Evolutionary conservation across 92 coral and sea anemone genomes (phyloP).

Genomic region (Bergia sp.): DNA sequence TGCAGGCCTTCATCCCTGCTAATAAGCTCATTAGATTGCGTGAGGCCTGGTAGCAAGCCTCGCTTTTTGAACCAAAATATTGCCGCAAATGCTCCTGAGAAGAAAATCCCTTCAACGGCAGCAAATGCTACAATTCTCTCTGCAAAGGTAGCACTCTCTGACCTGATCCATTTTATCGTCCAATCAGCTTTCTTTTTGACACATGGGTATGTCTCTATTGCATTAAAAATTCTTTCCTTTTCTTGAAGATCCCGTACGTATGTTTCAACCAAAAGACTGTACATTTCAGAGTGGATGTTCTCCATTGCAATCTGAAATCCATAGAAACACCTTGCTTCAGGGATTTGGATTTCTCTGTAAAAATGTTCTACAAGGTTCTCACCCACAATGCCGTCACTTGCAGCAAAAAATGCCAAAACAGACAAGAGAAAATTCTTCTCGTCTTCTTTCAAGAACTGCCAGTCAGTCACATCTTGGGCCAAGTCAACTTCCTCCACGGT

Average conservation of each 20-base stretch:
- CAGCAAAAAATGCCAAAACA: conserved; percentile 82
- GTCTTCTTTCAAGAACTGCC: conserved; percentile 50
- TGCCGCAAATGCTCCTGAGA: conserved; percentile 85
- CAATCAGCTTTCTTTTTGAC: conserved; percentile 76
- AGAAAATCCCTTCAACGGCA: conserved; percentile 84
- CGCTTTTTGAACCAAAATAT: conserved; percentile 83
- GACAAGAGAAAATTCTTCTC: conserved; percentile 69
- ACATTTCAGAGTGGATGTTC: conserved; percentile 85
- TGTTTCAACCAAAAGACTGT: conserved; percentile 75
- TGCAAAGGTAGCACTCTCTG: conserved; percentile 67
- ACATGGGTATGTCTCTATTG: conserved; percentile 77
- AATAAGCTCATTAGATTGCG: conserved; percentile 78
- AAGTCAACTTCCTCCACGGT: conserved; percentile 83
- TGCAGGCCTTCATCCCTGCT: conserved; percentile 86
- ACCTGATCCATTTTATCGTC: conserved; percentile 74
- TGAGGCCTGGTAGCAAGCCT: conserved; percentile 72
- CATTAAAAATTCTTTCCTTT: conserved; percentile 70
- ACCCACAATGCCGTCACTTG: conserved; percentile 81
- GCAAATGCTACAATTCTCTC: conserved; percentile 86
- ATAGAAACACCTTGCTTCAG: conserved; percentile 84
- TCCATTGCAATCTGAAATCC: conserved; percentile 93
- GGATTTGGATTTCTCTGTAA: conserved; percentile 76
- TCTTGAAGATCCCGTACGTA: conserved; percentile 65
- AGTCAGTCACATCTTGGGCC: conserved; percentile 62
- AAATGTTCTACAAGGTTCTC: conserved; percentile 81